phyloP scores from a whole-genome alignment of 2,888 invertebrate genomes.

The Ormyrus thymus region DNA sequence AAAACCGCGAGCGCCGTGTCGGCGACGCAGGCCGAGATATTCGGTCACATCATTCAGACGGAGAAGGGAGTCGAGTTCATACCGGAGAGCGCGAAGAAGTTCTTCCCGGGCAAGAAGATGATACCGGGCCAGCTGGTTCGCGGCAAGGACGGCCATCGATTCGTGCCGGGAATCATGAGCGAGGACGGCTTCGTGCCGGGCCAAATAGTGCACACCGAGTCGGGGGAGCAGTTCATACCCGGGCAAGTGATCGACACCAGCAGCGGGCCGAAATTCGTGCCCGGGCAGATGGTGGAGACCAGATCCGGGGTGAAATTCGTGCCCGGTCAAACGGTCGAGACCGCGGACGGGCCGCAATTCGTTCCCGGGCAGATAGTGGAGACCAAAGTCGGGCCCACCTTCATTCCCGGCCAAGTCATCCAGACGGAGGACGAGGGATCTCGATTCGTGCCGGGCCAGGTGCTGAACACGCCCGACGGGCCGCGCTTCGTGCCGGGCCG shows the following conservation, averaged over 20 bases:
- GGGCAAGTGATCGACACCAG: conserved; percentile 84
- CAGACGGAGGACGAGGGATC: conserved; percentile 78
- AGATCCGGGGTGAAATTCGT: conserved; percentile 81
- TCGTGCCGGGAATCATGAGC: conserved; percentile 83
- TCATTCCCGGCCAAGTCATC: conserved; percentile 87
- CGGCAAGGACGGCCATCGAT: conserved; percentile 79
- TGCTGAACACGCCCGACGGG: conserved; percentile 84
- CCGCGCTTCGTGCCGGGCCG: conserved; percentile 79
- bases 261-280: conserved; percentile 84
- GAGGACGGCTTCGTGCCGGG: conserved; percentile 83
- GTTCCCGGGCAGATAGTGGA: conserved; percentile 88
- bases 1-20: conserved; percentile 77
- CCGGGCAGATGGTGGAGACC: conserved; percentile 86
- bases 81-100: conserved; percentile 76
- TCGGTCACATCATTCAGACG: conserved; percentile 82
- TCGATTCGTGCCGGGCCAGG: conserved; percentile 80
- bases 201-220: conserved; percentile 82
- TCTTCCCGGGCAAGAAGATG: conserved; percentile 78
- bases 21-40: conserved; percentile 74
- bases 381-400: conserved; percentile 84
- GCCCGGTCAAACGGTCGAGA: conserved; percentile 85
- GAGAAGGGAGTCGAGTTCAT: conserved; percentile 81
- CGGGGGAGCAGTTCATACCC: conserved; percentile 83
- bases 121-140: conserved; percentile 81
- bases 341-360: conserved; percentile 83